Evolutionary conservation across 2,113 vertebrate species (phyloP), one percentile per base, ranked within the genome.

Genomic region (Phasianus colchicus): DNA sequence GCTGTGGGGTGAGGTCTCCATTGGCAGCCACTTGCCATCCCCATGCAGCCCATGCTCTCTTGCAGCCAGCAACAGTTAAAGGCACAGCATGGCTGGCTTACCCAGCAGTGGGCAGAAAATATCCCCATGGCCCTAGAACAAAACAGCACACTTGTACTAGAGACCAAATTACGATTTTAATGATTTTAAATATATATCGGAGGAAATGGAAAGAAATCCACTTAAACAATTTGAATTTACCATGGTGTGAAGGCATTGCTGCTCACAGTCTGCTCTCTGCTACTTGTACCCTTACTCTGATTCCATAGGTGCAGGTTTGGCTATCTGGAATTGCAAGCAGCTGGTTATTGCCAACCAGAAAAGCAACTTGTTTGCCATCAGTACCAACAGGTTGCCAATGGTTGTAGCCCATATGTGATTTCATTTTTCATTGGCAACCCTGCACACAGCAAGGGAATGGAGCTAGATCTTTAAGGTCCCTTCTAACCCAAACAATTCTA

Each of bases 1-100:
- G 34, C 34, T 9, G 1, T 71, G 0, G 0, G 2, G 0, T 0
- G 2, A 71, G 47, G 22, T 91, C 65, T 73, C 61, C 0, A 1
- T 34, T 50, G 42, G 36, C 48, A 64, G 57, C 79, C 0, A 0
- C 85, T 38, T 72, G 78, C 88, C 78, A 91, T 54, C 57, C 45
- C 43, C 47, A 45, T 58, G 67, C 45, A 93, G 58, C 79, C 79
- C 13, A 0, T 0, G 0, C 29, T 38, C 0, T n/a, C 86, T 60
- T 48, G 11, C 48, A 8, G 2, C 45, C 3, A 4, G 21, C 75
- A 34, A 14, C 65, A 40, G 5, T 65, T 43, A 81, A 50, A 83
- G 61, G 32, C 60, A 78, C 8, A 1, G 72, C 0, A 13, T 89
- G 72, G 43, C 32, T 73, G 57, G 34, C 57, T 95, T 58, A 77